These are phyloP conservation scores for Campoplex capitator DNA, from an alignment of 2,888 invertebrate genomes.

Conservation along the genomic window DNA sequence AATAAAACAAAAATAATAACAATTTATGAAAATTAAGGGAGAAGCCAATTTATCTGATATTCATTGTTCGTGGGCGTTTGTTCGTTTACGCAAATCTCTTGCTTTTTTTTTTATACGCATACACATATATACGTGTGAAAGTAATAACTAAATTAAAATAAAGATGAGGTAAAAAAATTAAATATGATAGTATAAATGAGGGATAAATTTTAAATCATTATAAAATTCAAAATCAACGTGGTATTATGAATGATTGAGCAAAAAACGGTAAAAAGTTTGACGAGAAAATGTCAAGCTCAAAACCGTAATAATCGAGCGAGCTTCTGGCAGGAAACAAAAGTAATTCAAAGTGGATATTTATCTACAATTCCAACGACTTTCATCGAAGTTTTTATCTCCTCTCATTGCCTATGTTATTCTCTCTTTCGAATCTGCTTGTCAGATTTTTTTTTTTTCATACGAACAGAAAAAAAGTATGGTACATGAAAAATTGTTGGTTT, in stretches of 20 bases:
- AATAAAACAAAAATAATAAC: neutral
- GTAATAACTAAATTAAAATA: neutral
- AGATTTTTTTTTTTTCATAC: neutral
- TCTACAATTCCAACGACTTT: conserved; percentile 61
- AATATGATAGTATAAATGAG: neutral
- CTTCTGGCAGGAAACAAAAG: conserved; percentile 49
- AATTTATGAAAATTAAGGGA: neutral
- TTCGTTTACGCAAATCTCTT: conserved; percentile 14
- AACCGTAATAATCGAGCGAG: conserved; percentile 48
- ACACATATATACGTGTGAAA: neutral
- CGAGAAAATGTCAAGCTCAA: conserved; percentile 11
- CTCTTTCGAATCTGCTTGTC: neutral
- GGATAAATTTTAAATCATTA: conserved; percentile 35
- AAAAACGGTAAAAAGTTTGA: conserved; percentile 49
- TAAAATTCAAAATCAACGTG: conserved; percentile 53
- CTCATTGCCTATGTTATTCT: neutral
- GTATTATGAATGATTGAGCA: conserved; percentile 54
- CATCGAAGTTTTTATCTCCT: conserved; percentile 12
- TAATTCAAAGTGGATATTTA: conserved; percentile 41
- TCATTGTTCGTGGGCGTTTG: conserved; percentile 38
- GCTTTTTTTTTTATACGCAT: neutral
- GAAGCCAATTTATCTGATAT: neutral
- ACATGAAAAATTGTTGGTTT: conserved; percentile 60
- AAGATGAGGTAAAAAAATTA: conserved; percentile 25
- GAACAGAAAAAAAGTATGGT: conserved; percentile 60